These are phyloP conservation scores for Forbesichthys agassizii DNA, from an alignment of 2,113 vertebrate species.

Conservation along the genomic window DNA sequence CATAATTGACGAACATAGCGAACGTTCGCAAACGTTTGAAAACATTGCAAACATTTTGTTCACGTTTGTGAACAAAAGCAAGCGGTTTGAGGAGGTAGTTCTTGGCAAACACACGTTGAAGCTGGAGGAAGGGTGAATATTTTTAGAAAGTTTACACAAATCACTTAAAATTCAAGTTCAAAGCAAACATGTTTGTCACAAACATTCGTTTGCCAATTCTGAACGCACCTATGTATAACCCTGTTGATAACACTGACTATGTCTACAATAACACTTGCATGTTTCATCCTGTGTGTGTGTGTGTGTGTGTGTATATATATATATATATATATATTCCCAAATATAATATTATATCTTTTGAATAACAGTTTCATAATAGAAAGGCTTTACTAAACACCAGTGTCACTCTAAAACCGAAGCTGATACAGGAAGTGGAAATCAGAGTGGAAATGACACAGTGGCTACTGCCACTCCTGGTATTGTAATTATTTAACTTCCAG, in stretches of 20 bases:
- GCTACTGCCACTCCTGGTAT: neutral
- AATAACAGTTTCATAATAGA: neutral
- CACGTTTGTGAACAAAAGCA: no score
- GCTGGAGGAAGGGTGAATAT: no score
- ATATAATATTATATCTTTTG: neutral
- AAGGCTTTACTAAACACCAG: neutral
- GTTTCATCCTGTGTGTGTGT: neutral
- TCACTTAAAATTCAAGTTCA: no score
- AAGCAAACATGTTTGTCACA: no score
- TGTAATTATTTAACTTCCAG: conserved; percentile 42
- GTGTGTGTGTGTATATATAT: neutral
- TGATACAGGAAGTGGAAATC: conserved; percentile 1
- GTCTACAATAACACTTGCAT: neutral
- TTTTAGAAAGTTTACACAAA: no score
- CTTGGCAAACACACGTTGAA: no score
- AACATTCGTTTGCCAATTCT: no score
- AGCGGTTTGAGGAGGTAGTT: no score
- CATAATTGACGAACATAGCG: no score
- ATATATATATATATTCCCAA: neutral
- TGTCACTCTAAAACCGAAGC: neutral
- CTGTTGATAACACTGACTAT: neutral
- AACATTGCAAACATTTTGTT: no score
- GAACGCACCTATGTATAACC: no score
- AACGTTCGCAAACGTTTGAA: no score
- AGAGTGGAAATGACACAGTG: conserved; percentile 6